Evolutionary conservation across 2,113 vertebrate species (phyloP).

Genomic region (Sylvia atricapilla): DNA sequence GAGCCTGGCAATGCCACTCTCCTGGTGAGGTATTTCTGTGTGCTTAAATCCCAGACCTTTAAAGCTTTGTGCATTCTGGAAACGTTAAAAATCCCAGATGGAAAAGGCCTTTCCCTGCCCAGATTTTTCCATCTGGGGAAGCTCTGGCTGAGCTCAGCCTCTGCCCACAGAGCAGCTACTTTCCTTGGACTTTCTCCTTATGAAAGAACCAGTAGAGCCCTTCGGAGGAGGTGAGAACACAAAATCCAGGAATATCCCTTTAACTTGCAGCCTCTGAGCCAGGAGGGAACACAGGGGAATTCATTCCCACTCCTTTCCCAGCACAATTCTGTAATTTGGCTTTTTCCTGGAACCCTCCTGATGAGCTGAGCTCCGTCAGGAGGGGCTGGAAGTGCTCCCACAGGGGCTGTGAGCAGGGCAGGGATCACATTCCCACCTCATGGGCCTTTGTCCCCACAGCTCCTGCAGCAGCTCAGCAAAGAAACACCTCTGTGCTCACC

Average conservation of each 20-base stretch:
- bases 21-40: fast-evolving
- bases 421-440: fast-evolving
- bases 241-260: background rate
- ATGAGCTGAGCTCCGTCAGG: background rate
- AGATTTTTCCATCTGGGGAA: fast-evolving
- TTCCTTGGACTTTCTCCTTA: background rate
- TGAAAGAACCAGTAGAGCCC: background rate
- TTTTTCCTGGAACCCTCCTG: background rate
- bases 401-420: fast-evolving
- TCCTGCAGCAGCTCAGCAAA: background rate
- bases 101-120: background rate
- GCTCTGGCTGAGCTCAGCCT: background rate
- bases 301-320: background rate
- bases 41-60: fast-evolving
- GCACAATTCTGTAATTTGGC: no score
- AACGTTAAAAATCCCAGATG: fast-evolving
- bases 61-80: background rate
- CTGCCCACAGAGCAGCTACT: background rate
- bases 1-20: background rate
- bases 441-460: no score
- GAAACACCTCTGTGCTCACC: background rate
- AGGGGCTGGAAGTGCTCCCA: background rate
- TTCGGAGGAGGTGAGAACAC: background rate
- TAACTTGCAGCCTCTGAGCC: background rate
- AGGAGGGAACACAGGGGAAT: background rate